Evolutionary conservation across 2,113 vertebrate species (phyloP), one percentile per base, ranked within the genome.

Genomic region (Oxygymnocypris stewartii): DNA sequence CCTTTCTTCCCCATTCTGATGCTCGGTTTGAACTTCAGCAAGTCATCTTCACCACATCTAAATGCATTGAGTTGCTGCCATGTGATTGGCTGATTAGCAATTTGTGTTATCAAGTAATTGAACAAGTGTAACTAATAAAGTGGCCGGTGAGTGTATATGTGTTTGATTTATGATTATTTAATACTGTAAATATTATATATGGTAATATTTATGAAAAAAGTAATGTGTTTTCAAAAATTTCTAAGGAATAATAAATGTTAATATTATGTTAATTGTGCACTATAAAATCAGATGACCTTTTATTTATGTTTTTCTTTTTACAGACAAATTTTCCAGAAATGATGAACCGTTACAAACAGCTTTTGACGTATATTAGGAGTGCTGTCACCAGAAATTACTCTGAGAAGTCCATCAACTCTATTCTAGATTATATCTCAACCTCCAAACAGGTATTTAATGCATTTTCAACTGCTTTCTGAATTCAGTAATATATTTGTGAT

Each of bases 321-420:
- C 86, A 99, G 98, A 97, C 96, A 88, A 99, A 99, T 93, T 99
- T 97, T 91, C 97, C 98, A 91, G 98, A 99, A 96, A 99, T 99
- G 98, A 99, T 99, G 98, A 99, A 99, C 94, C 95, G 98, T 92
- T 99, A 99, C 93, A 99, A 99, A 91, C 98, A 99, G 88, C 95
- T 99, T 77, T 95, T 99, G 90, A 99, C 98, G 2, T 99, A 99
- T 93, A 99, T 99, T 91, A 93, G 96, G 90, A 99, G 98, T 91
- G 98, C 98, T 78, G 98, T 99, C 87, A 99, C 98, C 90, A 96
- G 98, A 89, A 99, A 99, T 95, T 99, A 99, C 92, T 99, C 98
- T 12, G 98, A 99, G 94, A 99, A 99, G 92, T 99, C 98, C 85
- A 99, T 99, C 93, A 99, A 99, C 94, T 99, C 98, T 92, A 99